Conservation (phyloP, 2,797 vertebrate genomes). For the Poecilia gillii region DNA sequence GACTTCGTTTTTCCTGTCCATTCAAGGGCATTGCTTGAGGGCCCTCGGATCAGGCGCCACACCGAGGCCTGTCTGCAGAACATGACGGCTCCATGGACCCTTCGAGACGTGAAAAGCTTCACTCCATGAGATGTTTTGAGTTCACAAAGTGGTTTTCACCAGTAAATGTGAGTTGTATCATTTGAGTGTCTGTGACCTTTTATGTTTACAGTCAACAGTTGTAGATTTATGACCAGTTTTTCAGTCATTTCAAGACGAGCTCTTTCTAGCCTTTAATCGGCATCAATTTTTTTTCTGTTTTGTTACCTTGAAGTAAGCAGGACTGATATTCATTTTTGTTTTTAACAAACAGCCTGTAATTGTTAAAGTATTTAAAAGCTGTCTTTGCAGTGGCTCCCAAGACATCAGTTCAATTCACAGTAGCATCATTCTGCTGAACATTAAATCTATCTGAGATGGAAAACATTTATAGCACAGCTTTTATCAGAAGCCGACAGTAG, state of each 20-base stretch:
- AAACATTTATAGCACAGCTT: slow-evolving; percentile 49
- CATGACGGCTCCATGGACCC: slow-evolving; percentile 64
- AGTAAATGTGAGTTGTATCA: slow-evolving; percentile 19
- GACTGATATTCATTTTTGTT: neutral
- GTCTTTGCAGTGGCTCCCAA: neutral
- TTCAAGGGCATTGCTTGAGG: slow-evolving; percentile 76
- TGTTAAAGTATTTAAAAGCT: neutral
- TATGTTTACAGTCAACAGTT: neutral
- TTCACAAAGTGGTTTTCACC: slow-evolving; percentile 70
- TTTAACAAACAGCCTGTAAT: neutral
- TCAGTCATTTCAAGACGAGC: neutral
- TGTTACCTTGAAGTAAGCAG: neutral
- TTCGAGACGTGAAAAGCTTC: slow-evolving; percentile 34
- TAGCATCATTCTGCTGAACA: slow-evolving; percentile 15
- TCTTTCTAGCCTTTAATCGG: neutral
- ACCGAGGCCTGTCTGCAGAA: slow-evolving; percentile 55
- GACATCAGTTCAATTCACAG: slow-evolving; percentile 14
- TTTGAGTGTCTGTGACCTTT: neutral
- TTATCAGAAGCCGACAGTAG: slow-evolving; percentile 35
- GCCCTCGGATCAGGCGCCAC: slow-evolving; percentile 42
- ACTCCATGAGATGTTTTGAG: slow-evolving; percentile 63
- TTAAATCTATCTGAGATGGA: slow-evolving; percentile 20
- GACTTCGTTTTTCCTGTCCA: slow-evolving; percentile 70
- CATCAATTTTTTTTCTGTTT: neutral
- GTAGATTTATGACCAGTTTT: neutral